Base-by-base conservation (phyloP, 2,888 invertebrate species). In the Cephus spinipes region DNA sequence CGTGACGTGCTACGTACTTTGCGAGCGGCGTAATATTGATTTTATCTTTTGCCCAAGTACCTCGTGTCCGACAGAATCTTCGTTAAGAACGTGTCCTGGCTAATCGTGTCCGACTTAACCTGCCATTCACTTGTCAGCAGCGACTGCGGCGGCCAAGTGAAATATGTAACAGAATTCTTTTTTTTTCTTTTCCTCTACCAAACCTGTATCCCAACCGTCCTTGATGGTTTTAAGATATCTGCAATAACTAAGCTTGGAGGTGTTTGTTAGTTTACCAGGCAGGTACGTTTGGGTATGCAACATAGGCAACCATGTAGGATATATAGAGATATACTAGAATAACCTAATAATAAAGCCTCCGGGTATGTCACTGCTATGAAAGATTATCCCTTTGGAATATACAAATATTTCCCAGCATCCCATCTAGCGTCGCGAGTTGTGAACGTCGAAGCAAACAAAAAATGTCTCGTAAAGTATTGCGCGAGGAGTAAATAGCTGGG, bases 1-100 rank as follows among this genome's bases (percentile, higher is more conserved):
- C 84, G 84, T 84, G 85, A 80, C 81, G 79, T 82, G 55, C 81
- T 80, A 81, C 83, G 77, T 83, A 82, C 83, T 84, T 80, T 75
- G 30, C 71, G 82, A 81, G 81, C 85, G 76, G 80, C 82, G 83
- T 82, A 81, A 81, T 84, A 84, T 84, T 81, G 84, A 84, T 85
- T 84, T 85, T 84, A 81, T 83, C 85, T 85, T 85, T 79, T 82
- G 82, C 78, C 81, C 76, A 78, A 80, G 80, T 80, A 81, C 68
- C 78, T 74, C 78, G 32, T 76, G 79, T 55, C 55, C 55, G 23
- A 9, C 55, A 55, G 55, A 23, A 23, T 55, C 55, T 55, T 23
- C 55, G 55, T 23, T 55, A 55, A 55, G 55, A 9, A 23, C 55
- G 23, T 23, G 55, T 55, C 55, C 55, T 55, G 55, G 23, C 55